Evolutionary conservation across 1,140 invertebrate genomes (phyloP).

Genomic region (Lepidostoma basale): DNA sequence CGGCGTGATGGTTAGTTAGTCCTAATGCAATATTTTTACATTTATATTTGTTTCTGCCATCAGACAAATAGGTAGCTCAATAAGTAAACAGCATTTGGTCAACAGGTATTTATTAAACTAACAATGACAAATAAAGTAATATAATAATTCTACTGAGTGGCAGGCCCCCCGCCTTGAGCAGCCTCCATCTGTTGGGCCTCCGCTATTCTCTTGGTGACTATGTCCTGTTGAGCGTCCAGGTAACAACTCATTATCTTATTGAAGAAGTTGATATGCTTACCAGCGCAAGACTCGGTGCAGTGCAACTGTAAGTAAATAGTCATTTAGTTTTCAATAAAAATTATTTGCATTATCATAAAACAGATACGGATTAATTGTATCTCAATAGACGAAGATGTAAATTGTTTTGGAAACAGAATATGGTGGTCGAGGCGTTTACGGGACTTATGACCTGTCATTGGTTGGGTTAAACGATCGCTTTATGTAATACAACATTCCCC

Average conservation of each 20-base stretch:
- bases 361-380: no score
- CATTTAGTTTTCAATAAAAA: background rate
- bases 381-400: no score
- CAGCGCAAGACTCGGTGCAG: slow-evolving; percentile 39
- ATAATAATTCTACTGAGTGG: slow-evolving; percentile 2
- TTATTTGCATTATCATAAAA: background rate
- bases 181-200: slow-evolving; percentile 30
- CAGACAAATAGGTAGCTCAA: no score
- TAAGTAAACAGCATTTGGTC: no score
- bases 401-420: no score
- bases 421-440: no score
- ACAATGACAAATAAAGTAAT: slow-evolving; percentile 18
- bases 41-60: no score
- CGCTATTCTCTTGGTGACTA: slow-evolving; percentile 37
- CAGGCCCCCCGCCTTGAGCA: background rate
- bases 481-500: no score
- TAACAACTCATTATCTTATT: slow-evolving; percentile 42
- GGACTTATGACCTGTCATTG: no score
- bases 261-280: slow-evolving; percentile 39
- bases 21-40: no score
- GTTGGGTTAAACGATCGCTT: no score
- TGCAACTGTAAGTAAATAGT: slow-evolving; percentile 28
- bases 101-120: slow-evolving; percentile 11
- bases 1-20: no score
- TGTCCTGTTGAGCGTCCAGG: slow-evolving; percentile 37